Base-by-base conservation (phyloP, 2,797 vertebrate species). In the Lutjanus campechanus region DNA sequence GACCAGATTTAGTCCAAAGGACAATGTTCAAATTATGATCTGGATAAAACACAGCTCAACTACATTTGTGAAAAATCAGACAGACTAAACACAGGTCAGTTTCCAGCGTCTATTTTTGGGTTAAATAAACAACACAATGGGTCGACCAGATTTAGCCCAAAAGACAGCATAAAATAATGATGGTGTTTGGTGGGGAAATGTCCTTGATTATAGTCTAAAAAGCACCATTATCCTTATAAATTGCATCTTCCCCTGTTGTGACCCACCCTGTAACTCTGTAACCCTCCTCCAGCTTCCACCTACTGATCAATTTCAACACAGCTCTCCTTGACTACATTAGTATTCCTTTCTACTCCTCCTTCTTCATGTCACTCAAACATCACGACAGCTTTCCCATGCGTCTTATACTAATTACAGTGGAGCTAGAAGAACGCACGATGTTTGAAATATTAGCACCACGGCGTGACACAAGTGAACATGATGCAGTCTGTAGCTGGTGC, bases 401-500 rank as follows among this genome's bases (percentile, higher is more conserved):
- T 44, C 51, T 50, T 25, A 20, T 17, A 54, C 29, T 68, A 19
- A 59, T 63, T 73, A 62, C n/a, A 40, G 7, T 40, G 11, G 22
- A 16, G 60, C 25, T 62, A 10, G 19, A 50, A 15, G 9, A 73
- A 54, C 17, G 1, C 19, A 13, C 25, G 58, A 63, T 65, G 29
- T 69, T 78, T 80, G 9, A 73, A 62, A 62, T 36, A 68, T 65
- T 36, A 54, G 41, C 46, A 62, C 40, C 1, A 25, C 1, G 2
- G 50, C 15, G 20, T 25, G 61, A 77, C 73, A 66, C 1, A 5
- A 68, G 62, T 43, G 49, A 69, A 75, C 65, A 84, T 70, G 56
- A 56, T 77, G 61, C 56, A 75, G 43, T 61, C 49, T 74, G 61
- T 69, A 22, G 72, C 73, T 70, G 54, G 60, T 72, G 77, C 85